phyloP scores from a whole-genome alignment of 1,140 invertebrate genomes.

The Eufriesea mexicana region DNA sequence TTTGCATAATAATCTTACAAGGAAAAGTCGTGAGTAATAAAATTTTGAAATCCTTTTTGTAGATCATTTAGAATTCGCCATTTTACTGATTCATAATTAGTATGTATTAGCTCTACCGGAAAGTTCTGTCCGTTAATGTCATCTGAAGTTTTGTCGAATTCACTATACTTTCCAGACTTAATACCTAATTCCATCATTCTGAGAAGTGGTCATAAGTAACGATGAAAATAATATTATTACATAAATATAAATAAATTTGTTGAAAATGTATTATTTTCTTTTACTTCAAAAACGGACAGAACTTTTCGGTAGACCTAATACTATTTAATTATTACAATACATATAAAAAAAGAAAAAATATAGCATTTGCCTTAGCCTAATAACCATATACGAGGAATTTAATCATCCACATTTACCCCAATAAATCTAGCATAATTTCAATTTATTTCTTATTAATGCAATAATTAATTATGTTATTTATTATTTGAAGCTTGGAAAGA shows the following conservation, averaged over 20 bases:
- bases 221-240: too few species aligned
- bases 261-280: too few species aligned
- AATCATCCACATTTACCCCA: slow-evolving; percentile 66
- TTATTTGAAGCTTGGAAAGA: slow-evolving; percentile 79
- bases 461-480: slow-evolving; percentile 82
- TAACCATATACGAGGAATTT: slow-evolving; percentile 63
- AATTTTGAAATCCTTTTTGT: slow-evolving; percentile 83
- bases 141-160: too few species aligned
- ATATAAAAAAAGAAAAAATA: slow-evolving; percentile 14
- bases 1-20: too few species aligned
- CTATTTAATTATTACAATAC: slow-evolving; percentile 67
- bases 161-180: too few species aligned
- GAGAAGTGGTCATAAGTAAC: too few species aligned
- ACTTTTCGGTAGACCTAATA: too few species aligned
- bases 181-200: too few species aligned
- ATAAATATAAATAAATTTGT: too few species aligned
- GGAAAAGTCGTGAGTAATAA: slow-evolving; percentile 76
- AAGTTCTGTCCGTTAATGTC: too few species aligned
- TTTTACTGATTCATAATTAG: slow-evolving; percentile 71
- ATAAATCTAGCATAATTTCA: slow-evolving; percentile 74
- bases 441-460: slow-evolving; percentile 81
- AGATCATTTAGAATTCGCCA: slow-evolving; percentile 78
- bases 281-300: too few species aligned
- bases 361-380: not conserved
- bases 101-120: slow-evolving; percentile 64